Base-by-base conservation (phyloP, 2,113 vertebrate genomes). In the Tautogolabrus adspersus region DNA sequence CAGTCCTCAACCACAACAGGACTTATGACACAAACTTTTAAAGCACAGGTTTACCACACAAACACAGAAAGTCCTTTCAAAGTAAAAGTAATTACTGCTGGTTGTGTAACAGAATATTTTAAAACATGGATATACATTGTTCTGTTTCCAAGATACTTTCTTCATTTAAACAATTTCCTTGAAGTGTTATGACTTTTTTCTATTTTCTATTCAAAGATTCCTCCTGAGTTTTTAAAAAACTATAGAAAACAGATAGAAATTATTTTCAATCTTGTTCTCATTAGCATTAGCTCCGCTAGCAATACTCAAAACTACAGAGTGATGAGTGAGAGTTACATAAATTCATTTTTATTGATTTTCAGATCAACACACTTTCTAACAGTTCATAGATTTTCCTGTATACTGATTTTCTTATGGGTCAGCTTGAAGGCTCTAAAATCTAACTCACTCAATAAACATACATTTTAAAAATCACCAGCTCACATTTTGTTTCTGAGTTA, bases 211-310 rank as follows among this genome's bases (percentile, higher is more conserved):
- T 34, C 30, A 34, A 34, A 34, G 30, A 34, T 34, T 34, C 4
- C 6, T 34, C 6, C 30, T 34, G 30, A 34, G 30, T 34, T 34
- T 34, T 6, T 6, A 34, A 34, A 34, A 34, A 34, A 6, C 30
- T 34, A 34, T 46, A 46, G 10, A 46, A 11, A 46, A 12, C 10
- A 10, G 6, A 10, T 57, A 71, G 51, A 51, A 57, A 72, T 49
- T 56, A 40, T 16, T 47, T 74, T 54, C 67, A 84, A 84, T 84
- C 77, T 56, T 1, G 66, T 52, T 34, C 26, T 34, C 30, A 34
- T 34, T 61, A 49, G 21, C n/a, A 62, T 37, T n/a, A 37, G 40
- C 34, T 18, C 42, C 2, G 16, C 26, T n/a, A 37, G 56, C 34
- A 23, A 44, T 6, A 16, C 40, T 21, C 34, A 38, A 52, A 52